A percentile compares a stretch with the other conserved stretches of the same genome.
Conservation (phyloP, 2,797 vertebrate species). For the Telmatherina bonti region DNA sequence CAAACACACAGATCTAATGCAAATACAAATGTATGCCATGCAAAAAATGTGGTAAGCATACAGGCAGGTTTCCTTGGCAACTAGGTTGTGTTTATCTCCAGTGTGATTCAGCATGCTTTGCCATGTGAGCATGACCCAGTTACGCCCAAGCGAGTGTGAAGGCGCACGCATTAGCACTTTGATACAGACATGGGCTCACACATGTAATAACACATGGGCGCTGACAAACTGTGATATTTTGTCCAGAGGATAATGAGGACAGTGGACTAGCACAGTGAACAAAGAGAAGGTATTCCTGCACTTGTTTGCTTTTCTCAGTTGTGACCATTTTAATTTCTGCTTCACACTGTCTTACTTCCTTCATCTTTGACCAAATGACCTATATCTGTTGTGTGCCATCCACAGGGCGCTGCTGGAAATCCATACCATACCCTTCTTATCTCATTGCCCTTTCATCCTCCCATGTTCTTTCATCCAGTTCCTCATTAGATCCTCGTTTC, state of each 20-base stretch:
- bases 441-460: constrained; percentile 26
- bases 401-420: constrained; percentile 15
- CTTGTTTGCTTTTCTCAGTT: constrained; percentile 36
- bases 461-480: constrained; percentile 37
- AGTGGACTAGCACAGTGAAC: neutral
- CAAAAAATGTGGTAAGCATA: constrained; percentile 47
- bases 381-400: constrained; percentile 48
- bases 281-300: constrained; percentile 25
- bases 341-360: constrained; percentile 11
- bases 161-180: constrained; percentile 10
- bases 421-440: constrained; percentile 16
- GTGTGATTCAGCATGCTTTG: constrained; percentile 55
- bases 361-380: constrained; percentile 50
- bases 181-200: constrained; percentile 12
- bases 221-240: constrained; percentile 12
- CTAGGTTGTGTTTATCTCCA: constrained; percentile 57
- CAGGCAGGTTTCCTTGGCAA: constrained; percentile 54
- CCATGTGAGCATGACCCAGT: constrained; percentile 69
- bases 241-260: constrained; percentile 22
- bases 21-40: constrained; percentile 55
- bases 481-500: constrained; percentile 11
- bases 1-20: constrained; percentile 30
- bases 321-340: constrained; percentile 8
- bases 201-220: constrained; percentile 30
- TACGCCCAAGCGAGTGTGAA: constrained; percentile 43